Evolutionary conservation across 2,113 vertebrate genomes (phyloP).

Genomic region (Illadopsis cleaveri): DNA sequence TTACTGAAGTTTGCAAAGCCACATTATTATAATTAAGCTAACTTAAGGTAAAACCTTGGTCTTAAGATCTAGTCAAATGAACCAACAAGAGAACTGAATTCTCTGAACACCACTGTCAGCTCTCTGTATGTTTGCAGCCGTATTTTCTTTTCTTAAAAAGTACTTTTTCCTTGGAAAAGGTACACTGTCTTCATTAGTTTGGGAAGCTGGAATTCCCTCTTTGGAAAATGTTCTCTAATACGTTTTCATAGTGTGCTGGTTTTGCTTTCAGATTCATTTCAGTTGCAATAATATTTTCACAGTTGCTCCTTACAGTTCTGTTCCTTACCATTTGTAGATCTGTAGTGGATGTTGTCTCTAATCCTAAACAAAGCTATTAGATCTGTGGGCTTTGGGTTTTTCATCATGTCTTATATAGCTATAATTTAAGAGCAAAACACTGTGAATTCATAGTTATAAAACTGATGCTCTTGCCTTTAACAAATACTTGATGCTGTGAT

Average conservation of each 20-base stretch:
- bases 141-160: not conserved
- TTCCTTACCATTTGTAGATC: not conserved
- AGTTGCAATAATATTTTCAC: conserved; percentile 24
- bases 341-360: not conserved
- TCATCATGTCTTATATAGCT: not conserved
- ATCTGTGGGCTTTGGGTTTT: not conserved
- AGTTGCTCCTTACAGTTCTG: not conserved
- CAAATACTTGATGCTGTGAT: not conserved
- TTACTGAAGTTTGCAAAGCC: not conserved
- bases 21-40: not conserved
- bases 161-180: not conserved
- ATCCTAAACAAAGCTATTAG: conserved; percentile 32
- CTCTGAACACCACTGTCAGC: not conserved
- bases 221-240: not conserved
- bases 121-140: not conserved
- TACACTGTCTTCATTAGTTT: not conserved
- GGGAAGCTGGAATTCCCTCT: not conserved
- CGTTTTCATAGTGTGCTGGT: not conserved
- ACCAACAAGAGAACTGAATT: not conserved
- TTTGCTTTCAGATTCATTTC: not conserved
- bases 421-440: not conserved
- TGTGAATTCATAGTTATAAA: not conserved
- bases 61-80: not conserved
- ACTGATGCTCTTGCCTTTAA: not conserved
- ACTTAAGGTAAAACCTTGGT: not conserved